Evolutionary conservation across 2,888 invertebrate species (phyloP).

Genomic region (Oscheius sp.): DNA sequence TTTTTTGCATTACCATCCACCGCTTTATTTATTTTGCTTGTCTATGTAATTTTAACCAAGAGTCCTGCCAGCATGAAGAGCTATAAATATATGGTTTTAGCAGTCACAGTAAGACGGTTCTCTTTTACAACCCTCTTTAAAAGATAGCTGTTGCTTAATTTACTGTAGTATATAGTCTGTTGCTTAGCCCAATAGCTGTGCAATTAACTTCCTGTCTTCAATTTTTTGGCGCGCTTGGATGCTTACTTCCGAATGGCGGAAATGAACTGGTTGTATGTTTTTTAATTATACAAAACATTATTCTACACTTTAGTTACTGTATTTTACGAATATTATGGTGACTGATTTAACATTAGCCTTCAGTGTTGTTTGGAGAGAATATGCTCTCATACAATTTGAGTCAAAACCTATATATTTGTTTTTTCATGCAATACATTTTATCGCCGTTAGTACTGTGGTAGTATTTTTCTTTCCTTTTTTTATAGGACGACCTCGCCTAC

Average conservation of each 20-base stretch:
- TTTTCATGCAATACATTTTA: too few relatives aligned
- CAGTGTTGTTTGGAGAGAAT: constrained; percentile 1
- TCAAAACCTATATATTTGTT: too few relatives aligned
- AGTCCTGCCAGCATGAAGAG: neutral
- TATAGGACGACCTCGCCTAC: too few relatives aligned
- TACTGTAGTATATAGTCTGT: neutral
- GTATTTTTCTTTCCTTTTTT: too few relatives aligned
- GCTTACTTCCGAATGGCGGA: neutral
- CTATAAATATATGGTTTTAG: neutral
- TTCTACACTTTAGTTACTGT: neutral
- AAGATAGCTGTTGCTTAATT: neutral
- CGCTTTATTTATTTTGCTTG: neutral
- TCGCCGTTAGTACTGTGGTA: too few relatives aligned
- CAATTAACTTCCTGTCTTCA: neutral
- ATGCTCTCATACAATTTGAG: neutral
- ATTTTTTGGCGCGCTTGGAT: neutral
- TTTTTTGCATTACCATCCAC: too few relatives aligned
- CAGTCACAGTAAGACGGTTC: neutral
- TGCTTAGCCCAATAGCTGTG: neutral
- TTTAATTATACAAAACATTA: neutral
- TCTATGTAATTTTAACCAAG: neutral
- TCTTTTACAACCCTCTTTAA: neutral
- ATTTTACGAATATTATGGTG: neutral
- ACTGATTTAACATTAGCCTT: neutral
- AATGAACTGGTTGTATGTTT: neutral